Evolutionary conservation across 2,797 vertebrate genomes (phyloP), one percentile per base, ranked within the genome.

Genomic region (Thaleichthys pacificus): DNA sequence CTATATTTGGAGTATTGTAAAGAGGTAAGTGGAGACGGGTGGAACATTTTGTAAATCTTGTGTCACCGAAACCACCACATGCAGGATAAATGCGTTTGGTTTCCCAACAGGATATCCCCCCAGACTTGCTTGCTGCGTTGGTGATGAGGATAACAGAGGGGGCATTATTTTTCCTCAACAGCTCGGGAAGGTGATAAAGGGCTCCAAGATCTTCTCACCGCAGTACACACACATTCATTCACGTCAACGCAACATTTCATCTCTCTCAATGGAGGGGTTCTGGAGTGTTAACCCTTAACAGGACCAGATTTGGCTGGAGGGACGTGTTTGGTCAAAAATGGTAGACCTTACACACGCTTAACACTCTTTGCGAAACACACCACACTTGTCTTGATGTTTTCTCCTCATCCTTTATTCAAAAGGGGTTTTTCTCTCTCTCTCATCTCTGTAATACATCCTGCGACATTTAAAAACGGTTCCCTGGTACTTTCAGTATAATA

Each of bases 91-190:
- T 97, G 95, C 91, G 90, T 92, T 94, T 89, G 93, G 94, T 94
- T 96, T 93, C 95, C 95, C 94, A 87, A 94, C 95, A 97, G 96
- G 96, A 98, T 96, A 95, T 97, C 95, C 96, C 96, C 91, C 95
- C 94, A 95, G 96, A 95, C 94, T 88, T 84, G 93, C 89, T 95
- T 93, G 88, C 95, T 93, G 92, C 90, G 92, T 94, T 92, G 87
- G 92, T 97, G 94, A 98, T 97, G 96, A 96, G 95, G 94, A 96
- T 96, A 98, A 95, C 97, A 99, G 96, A 96, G 88, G 87, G 91
- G 84, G 91, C 93, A 93, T 95, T 94, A 93, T 94, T 94, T 94
- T 96, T 95, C 92, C 92, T 94, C 93, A 94, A 94, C 93, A 93
- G 94, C 87, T 94, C 90, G 87, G 93, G 91, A 91, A 95, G 95